Evolutionary conservation across 2,888 invertebrate species (phyloP).

Genomic region (Physocephala rufipes): DNA sequence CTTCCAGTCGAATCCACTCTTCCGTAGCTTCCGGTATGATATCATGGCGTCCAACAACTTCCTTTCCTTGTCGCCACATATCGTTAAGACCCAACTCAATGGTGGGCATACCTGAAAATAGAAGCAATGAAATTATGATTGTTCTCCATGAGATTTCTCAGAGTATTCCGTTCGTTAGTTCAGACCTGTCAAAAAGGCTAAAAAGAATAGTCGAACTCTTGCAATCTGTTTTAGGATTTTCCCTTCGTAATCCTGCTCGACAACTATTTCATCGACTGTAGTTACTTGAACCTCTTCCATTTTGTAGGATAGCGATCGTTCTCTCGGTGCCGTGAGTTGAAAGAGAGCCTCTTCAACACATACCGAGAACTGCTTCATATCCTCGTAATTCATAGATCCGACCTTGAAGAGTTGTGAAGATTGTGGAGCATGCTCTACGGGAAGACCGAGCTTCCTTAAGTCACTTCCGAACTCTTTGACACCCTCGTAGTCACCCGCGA

Average conservation of each 20-base stretch:
- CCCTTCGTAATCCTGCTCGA: slow-evolving; percentile 87
- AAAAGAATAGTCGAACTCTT: slow-evolving; percentile 92
- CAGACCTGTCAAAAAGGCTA: slow-evolving; percentile 90
- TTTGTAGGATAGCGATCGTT: slow-evolving; percentile 90
- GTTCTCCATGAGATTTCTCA: neutral
- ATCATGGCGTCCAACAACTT: slow-evolving; percentile 98
- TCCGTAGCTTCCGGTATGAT: slow-evolving; percentile 99
- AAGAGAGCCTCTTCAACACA: slow-evolving; percentile 94
- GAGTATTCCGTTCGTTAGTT: slow-evolving; percentile 43
- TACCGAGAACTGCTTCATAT: slow-evolving; percentile 90
- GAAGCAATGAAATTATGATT: neutral
- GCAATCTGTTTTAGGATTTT: slow-evolving; percentile 90
- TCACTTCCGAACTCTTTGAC: slow-evolving; percentile 94
- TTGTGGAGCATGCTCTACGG: slow-evolving; percentile 97
- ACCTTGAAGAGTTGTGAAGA: slow-evolving; percentile 95
- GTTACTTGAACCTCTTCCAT: slow-evolving; percentile 96
- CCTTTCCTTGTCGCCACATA: slow-evolving; percentile 96
- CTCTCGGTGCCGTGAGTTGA: slow-evolving; percentile 82
- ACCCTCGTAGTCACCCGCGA: slow-evolving; percentile 92
- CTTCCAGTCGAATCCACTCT: slow-evolving; percentile 98
- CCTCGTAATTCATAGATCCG: slow-evolving; percentile 88
- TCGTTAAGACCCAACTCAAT: slow-evolving; percentile 98
- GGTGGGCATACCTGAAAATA: slow-evolving; percentile 83
- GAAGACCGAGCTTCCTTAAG: slow-evolving; percentile 90
- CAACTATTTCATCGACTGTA: slow-evolving; percentile 90